Base-by-base conservation (phyloP, 2,113 vertebrate species). In the Phylloscopus whistleri region DNA sequence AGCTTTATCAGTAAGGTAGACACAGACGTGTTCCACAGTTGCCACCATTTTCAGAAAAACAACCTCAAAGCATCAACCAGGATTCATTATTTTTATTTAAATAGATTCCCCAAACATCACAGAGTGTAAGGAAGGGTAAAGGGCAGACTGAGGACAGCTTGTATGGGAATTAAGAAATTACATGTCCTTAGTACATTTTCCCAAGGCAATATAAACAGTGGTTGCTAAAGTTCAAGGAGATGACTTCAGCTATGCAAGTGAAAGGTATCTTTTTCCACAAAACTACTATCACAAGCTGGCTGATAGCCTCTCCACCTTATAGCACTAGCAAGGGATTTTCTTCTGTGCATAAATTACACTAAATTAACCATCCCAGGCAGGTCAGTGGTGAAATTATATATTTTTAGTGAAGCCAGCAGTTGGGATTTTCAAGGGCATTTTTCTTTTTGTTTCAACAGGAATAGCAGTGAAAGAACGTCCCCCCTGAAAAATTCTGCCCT, bases 391-490 rank as follows among this genome's bases (percentile, higher is more conserved):
- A 93, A 95, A 94, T 89, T 44, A 68, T 8, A 5, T 81, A 30
- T 78, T 94, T 96, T 77, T 56, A 92, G 73, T 70, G n/a, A 90
- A 94, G 68, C 48, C 56, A 81, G 69, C 13, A 81, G 17, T 49
- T 88, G 64, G 44, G 22, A 88, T 92, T 96, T 96, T 95, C 83
- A 92, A 94, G 80, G 80, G 19, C 80, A 89, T 76, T 95, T 79
- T 80, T 92, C 53, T 73, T 91, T 63, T 49, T 23, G 7, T 87
- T 94, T 93, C 51, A 69, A 78, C 26, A 89, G 62, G 31, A 94
- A 28, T 68, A 73, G 30, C 26, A 51, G 53, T 44, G 91, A 91
- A 94, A 89, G 28, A 84, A 76, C 31, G 20, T 49, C 28, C 17
- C 56, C 60, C 20, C n/a, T 79, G 81, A 87, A 94, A 76, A 94